Percentiles rank a stretch among this genome's conserved stretches.
These are phyloP conservation scores for Scomber scombrus DNA, from an alignment of 2,113 vertebrate species.

Conservation along the genomic window DNA sequence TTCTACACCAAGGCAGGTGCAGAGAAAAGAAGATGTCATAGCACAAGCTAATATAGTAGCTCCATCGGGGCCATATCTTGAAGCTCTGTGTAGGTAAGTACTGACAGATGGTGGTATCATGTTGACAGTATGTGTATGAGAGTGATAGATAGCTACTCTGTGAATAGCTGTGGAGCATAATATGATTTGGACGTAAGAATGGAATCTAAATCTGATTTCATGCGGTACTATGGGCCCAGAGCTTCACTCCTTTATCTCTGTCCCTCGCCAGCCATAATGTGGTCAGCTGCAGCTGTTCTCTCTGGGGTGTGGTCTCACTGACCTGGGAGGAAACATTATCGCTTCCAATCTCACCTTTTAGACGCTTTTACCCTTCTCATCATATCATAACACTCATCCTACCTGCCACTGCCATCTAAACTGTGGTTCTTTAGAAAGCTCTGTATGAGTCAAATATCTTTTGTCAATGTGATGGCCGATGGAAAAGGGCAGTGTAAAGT, in stretches of 20 bases:
- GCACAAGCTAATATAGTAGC: slow-evolving; percentile 26
- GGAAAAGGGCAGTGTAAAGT: slow-evolving; percentile 41
- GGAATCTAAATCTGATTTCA: slow-evolving; percentile 79
- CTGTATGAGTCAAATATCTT: slow-evolving; percentile 3
- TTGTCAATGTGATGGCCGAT: slow-evolving; percentile 18
- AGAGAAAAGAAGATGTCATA: slow-evolving; percentile 27
- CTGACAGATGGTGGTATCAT: slow-evolving; percentile 70
- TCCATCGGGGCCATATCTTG: slow-evolving; percentile 50
- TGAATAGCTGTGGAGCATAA: slow-evolving; percentile 73
- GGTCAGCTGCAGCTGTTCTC: slow-evolving; percentile 64
- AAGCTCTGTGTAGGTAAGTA: slow-evolving; percentile 60
- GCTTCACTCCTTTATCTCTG: slow-evolving; percentile 72
- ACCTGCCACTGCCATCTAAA: slow-evolving; percentile 31
- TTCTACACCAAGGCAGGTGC: slow-evolving; percentile 11
- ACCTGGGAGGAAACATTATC: slow-evolving; percentile 65
- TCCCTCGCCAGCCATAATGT: slow-evolving; percentile 63
- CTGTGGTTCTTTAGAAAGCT: slow-evolving; percentile 19
- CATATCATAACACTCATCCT: slow-evolving; percentile 40
- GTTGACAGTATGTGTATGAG: slow-evolving; percentile 62
- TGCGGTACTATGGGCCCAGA: slow-evolving; percentile 67
- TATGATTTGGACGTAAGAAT: slow-evolving; percentile 76
- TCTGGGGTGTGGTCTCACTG: slow-evolving; percentile 64
- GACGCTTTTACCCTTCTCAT: slow-evolving; percentile 33
- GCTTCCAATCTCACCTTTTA: slow-evolving; percentile 44
- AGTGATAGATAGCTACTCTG: slow-evolving; percentile 72